These are phyloP conservation scores for Silurus meridionalis DNA, from an alignment of 2,113 vertebrate genomes.

Conservation along the genomic window DNA sequence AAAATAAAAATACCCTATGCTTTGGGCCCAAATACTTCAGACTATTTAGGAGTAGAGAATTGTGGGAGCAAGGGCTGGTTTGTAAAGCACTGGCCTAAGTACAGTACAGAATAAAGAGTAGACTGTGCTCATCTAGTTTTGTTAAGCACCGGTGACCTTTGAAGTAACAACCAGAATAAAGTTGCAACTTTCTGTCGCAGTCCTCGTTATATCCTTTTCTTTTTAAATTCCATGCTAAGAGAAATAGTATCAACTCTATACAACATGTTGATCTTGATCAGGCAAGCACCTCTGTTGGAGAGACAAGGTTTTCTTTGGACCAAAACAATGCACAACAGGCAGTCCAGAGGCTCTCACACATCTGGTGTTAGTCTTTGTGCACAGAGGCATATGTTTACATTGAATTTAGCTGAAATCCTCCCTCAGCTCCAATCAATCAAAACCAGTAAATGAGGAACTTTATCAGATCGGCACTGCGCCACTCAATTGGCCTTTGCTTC, in stretches of 20 bases:
- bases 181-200: background rate
- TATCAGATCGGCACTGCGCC: constrained; percentile 24
- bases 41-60: background rate
- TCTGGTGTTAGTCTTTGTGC: constrained; percentile 36
- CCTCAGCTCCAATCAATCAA: constrained; percentile 37
- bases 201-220: background rate
- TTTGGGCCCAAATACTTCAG: background rate
- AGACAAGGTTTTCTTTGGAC: constrained; percentile 28
- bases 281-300: constrained; percentile 6
- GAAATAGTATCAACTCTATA: background rate
- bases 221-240: background rate
- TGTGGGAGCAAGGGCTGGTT: background rate
- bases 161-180: background rate
- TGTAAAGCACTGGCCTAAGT: background rate
- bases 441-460: constrained; percentile 30
- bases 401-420: constrained; percentile 22
- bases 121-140: background rate
- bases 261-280: constrained; percentile 10
- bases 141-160: background rate
- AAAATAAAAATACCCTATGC: background rate
- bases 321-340: constrained; percentile 7
- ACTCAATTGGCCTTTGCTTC: constrained; percentile 33
- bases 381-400: constrained; percentile 21
- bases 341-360: constrained; percentile 11
- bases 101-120: background rate